Base-by-base conservation (phyloP, 2,888 invertebrate species). In the Rosalia funebris region DNA sequence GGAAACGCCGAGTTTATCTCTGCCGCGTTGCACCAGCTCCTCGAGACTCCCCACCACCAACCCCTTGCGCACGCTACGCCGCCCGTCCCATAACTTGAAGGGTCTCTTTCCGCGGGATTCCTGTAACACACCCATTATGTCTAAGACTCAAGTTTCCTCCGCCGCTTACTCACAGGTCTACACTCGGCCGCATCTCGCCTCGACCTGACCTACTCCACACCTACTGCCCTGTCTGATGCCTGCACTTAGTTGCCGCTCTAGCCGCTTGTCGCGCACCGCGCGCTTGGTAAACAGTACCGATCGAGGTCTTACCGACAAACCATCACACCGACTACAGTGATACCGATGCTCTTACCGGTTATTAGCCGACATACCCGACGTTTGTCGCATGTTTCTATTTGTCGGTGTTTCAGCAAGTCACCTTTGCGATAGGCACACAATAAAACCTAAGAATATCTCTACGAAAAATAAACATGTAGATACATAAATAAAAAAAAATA, bases 61-160 rank as follows among this genome's bases (percentile, higher is more conserved):
- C 82, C 94, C 94, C 86, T 95, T 95, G 84, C 94, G 89, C 83
- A 93, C 91, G 87, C 90, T 93, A 86, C 95, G 89, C 87, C 92
- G 92, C 85, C 93, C 91, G 89, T 95, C 94, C 95, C 95, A 95
- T 91, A 95, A 91, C 90, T 95, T 95, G 87, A 95, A 93, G 88
- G 95, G 94, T 89, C 93, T 92, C 90, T 94, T 93, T 88, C 92
- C 92, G 87, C 93, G 92, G 88, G 91, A 90, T 89, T 93, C 93
- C 62, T 62, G 72, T 65, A 85, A 86, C 79, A 76, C 79, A 75
- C 76, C 76, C 76, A 76, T 76, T 47, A 57, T 65, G 50, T 52
- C 60, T 62, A 44, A 58, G 54, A 41, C 36, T 34, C 9, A 12
- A 17, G 14, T 41, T 54, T 14, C 25, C 32, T 11, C 54, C 52